Evolutionary conservation across 2,888 invertebrate genomes (phyloP).

Genomic region (Idaea dimidiata): DNA sequence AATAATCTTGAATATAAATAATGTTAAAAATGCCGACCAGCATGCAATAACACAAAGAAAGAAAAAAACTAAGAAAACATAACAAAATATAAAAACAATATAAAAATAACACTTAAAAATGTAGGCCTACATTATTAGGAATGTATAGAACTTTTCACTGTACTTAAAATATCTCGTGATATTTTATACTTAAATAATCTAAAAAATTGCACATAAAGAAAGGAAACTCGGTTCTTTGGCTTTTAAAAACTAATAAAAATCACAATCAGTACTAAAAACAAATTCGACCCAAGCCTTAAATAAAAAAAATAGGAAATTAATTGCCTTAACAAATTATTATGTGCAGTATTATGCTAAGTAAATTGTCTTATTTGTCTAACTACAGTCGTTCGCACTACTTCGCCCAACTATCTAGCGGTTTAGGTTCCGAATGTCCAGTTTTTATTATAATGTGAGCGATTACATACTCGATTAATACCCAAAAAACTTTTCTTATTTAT

Average conservation of each 20-base stretch:
- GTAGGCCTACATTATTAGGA: slow-evolving; percentile 38
- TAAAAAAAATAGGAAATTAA: slow-evolving; percentile 46
- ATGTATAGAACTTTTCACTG: slow-evolving; percentile 30
- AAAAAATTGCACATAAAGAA: slow-evolving; percentile 65
- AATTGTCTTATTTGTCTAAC: slow-evolving; percentile 14
- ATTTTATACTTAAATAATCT: slow-evolving; percentile 41
- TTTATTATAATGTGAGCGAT: too few relatives aligned
- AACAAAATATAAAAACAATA: slow-evolving; percentile 39
- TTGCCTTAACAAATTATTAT: slow-evolving; percentile 46
- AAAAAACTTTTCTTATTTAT: too few relatives aligned
- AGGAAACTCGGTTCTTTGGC: slow-evolving; percentile 72
- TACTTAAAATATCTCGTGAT: slow-evolving; percentile 23
- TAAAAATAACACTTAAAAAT: slow-evolving; percentile 47
- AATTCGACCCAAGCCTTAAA: slow-evolving; percentile 55
- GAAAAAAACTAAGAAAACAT: slow-evolving; percentile 46
- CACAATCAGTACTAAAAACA: slow-evolving; percentile 57
- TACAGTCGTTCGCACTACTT: slow-evolving; percentile 9
- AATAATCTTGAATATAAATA: slow-evolving; percentile 9
- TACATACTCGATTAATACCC: too few relatives aligned
- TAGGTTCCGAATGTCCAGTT: too few relatives aligned
- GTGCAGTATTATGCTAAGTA: slow-evolving; percentile 47
- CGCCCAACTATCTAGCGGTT: background rate
- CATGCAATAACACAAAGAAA: slow-evolving; percentile 57
- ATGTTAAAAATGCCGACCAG: slow-evolving; percentile 45
- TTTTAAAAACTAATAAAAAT: slow-evolving; percentile 65